A percentile compares a stretch with the other conserved stretches of the same genome.
Conservation (phyloP, 2,797 vertebrate genomes). For the Scleropages formosus region DNA sequence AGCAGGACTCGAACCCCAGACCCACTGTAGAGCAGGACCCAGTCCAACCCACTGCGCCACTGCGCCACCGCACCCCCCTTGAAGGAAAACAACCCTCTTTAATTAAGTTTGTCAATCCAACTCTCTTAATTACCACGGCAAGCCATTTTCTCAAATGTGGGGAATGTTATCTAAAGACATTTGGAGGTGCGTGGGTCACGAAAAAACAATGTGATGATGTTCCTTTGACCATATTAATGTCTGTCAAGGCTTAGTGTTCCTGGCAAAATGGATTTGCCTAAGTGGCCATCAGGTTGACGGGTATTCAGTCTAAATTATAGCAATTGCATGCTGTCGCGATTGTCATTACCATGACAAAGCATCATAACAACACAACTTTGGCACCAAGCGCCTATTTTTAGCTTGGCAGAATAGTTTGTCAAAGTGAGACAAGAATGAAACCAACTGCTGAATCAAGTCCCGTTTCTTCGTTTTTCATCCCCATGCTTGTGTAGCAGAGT, state of each 20-base stretch:
- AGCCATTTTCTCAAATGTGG: constrained; percentile 33
- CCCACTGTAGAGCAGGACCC: too few species aligned
- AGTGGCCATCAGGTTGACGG: background rate
- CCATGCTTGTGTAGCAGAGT: constrained; percentile 55
- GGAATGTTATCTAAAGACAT: constrained; percentile 27
- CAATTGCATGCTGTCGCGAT: constrained; percentile 21
- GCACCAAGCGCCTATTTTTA: constrained; percentile 22
- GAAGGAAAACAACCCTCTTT: too few species aligned
- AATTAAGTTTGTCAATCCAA: constrained; percentile 46
- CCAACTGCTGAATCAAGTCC: constrained; percentile 39
- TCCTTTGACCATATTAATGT: constrained; percentile 31
- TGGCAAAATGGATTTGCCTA: constrained; percentile 9
- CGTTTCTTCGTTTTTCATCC: constrained; percentile 38
- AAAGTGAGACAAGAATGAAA: constrained; percentile 47
- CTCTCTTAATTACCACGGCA: constrained; percentile 45
- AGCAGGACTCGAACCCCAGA: too few species aligned
- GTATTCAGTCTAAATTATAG: constrained; percentile 33
- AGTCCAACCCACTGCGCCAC: too few species aligned
- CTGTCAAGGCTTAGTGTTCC: constrained; percentile 23
- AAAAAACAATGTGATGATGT: constrained; percentile 32
- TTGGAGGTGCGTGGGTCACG: background rate
- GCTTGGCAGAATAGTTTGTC: constrained; percentile 31
- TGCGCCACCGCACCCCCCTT: too few species aligned
- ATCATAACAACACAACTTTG: constrained; percentile 12
- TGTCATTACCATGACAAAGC: constrained; percentile 38